Base-by-base conservation (phyloP, 2,888 invertebrate genomes). In the Lycia hirtaria region DNA sequence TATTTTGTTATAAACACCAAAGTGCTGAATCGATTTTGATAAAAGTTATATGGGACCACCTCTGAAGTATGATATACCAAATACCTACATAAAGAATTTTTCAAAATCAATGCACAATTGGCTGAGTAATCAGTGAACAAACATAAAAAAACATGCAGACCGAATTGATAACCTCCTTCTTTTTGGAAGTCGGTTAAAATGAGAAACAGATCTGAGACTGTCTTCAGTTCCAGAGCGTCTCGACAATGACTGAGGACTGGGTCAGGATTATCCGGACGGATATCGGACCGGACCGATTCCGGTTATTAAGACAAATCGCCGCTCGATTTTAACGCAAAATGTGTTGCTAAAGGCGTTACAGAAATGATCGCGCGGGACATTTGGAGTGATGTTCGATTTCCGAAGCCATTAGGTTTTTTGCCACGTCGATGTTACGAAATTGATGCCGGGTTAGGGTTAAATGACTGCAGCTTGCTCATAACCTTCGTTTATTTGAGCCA, bases 261-360 rank as follows among this genome's bases (percentile, higher is more conserved):
- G 64, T 63, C 69, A 67, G 81, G 80, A 82, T 83, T 82, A 83
- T 72, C 75, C 70, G 73, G 72, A 75, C 76, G 35, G 75, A 69
- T 73, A 63, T 66, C 73, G 65, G 68, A 68, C 75, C 77, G 73
- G 67, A 76, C 73, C 78, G 73, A 75, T 75, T 75, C 75, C 65
- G 68, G 76, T 83, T 83, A 83, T 82, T 81, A 81, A 81, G 84
- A 83, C 78, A 78, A 83, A 85, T 85, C 78, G 78, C 72, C 66
- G 76, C 75, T 72, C 81, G 82, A 83, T 84, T 83, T 81, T 82
- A 80, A 80, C 73, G 74, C 71, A 77, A 78, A 80, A 71, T 73
- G 59, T 66, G 66, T 65, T 64, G 62, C 64, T 64, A 65, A 64
- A 59, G 52, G 47, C 50, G 54, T 58, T 53, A 52, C 41, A 56